These are phyloP conservation scores for Trichonephila clavipes DNA, from an alignment of 1,140 invertebrate species.

Conservation along the genomic window DNA sequence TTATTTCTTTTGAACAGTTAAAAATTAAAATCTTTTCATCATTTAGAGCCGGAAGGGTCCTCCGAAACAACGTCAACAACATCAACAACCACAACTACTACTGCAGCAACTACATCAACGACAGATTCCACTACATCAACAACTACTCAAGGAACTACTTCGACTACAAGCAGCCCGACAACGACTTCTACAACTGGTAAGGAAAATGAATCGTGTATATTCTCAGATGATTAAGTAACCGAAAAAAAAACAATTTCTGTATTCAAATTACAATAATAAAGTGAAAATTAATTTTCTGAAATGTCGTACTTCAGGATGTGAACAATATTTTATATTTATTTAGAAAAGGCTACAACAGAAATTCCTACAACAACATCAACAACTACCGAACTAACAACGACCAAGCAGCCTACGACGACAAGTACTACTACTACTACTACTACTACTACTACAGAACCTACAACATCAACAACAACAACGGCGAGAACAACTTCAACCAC, in stretches of 20 bases:
- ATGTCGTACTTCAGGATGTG: too few species aligned
- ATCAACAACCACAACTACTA: conserved; percentile 17
- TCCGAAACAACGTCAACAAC: background rate
- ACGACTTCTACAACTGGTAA: conserved; percentile 22
- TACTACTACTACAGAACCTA: background rate
- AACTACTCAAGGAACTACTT: background rate
- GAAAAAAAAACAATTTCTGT: background rate
- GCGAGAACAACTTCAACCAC: background rate
- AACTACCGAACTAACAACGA: background rate
- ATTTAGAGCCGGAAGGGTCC: background rate
- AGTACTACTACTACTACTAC: background rate
- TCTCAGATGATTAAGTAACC: background rate
- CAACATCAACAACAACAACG: background rate
- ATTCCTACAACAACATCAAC: background rate
- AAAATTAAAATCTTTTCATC: too few species aligned
- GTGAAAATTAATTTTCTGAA: too few species aligned
- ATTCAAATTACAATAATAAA: background rate
- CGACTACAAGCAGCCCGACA: conserved; percentile 18
- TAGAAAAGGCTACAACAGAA: background rate
- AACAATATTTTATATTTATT: background rate
- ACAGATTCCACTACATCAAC: background rate
- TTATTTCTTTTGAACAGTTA: too few species aligned
- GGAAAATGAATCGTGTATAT: background rate
- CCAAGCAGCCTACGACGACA: background rate
- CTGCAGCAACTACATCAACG: background rate